These are phyloP conservation scores for Portunus trituberculatus DNA, from an alignment of 1,140 invertebrate species.

Conservation along the genomic window DNA sequence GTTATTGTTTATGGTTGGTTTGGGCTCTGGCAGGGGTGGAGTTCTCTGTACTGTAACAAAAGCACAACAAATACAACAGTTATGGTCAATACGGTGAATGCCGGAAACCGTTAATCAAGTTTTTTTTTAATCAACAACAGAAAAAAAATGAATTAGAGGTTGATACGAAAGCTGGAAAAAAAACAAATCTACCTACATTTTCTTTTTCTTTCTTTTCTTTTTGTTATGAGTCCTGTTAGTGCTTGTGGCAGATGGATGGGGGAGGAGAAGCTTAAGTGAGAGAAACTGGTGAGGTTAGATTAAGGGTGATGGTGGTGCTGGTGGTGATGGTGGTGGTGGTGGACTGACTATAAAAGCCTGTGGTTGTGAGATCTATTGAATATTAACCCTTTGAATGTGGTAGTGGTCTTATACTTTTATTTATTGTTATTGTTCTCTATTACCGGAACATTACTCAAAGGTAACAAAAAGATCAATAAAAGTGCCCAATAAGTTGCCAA, in stretches of 20 bases:
- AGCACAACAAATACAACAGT: conserved; percentile 65
- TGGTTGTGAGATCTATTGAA: not conserved
- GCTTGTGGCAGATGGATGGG: not conserved
- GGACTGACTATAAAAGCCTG: not conserved
- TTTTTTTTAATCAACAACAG: conserved; percentile 7
- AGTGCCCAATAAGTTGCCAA: too few relatives aligned
- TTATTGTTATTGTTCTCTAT: too few relatives aligned
- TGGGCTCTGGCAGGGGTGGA: conserved; percentile 72
- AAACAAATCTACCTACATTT: too few relatives aligned
- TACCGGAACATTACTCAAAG: too few relatives aligned
- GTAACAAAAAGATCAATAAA: too few relatives aligned
- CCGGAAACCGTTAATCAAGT: conserved; percentile 6
- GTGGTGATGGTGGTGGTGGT: not conserved
- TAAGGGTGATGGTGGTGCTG: not conserved
- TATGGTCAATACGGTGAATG: conserved; percentile 48
- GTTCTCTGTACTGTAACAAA: conserved; percentile 77
- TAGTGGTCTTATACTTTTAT: too few relatives aligned
- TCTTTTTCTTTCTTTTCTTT: not conserved
- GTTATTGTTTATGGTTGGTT: conserved; percentile 72
- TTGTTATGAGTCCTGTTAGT: not conserved
- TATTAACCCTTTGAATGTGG: too few relatives aligned
- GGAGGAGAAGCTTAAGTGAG: not conserved
- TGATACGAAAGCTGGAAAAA: not conserved
- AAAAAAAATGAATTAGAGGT: not conserved
- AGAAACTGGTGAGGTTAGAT: not conserved